Evolutionary conservation across 1,140 invertebrate genomes (phyloP), one percentile per base, ranked within the genome.

Genomic region (Drosophila nasuta): DNA sequence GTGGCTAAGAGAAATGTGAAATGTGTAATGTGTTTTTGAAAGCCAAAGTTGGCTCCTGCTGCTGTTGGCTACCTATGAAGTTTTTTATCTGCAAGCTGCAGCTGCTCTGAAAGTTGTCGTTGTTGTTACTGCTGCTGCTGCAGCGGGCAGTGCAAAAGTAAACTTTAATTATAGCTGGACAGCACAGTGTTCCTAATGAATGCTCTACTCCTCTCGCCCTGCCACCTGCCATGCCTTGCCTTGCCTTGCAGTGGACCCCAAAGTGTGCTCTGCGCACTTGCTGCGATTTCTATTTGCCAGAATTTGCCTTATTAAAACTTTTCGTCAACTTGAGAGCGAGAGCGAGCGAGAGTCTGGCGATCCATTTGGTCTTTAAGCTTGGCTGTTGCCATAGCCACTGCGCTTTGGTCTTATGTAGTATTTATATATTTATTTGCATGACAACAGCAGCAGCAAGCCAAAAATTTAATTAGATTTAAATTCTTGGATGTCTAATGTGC

Each of bases 391-490:
- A 86, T 86, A 66, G 82, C 58, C 65, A 38, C 63, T 68, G 46
- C 25, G 57, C 52, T 45, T 38, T 33, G 33, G 33, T 46, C 52
- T 63, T 69, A 71, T 79, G 51, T 52, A 52, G 54, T 66, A 65
- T 85, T 77, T 78, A 71, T 62, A 77, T 73, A 79, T 79, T 85
- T 81, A 77, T 86, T 86, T 81, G 78, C 86, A 85, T 79, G 85
- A 79, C 85, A 89, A 89, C 85, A 73, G 59, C 63, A 60, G 58
- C 62, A 60, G 58, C 62, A 78, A 83, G 77, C 72, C 59, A 75
- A 77, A 82, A 77, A 89, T 89, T 89, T 89, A 89, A 89, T 89
- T 89, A 89, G 81, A 89, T 89, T 88, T 89, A 89, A 88, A 88
- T 71, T 78, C 83, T 70, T 76, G 74, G 63, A 71, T 72, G 66